phyloP scores from a whole-genome alignment of 2,113 vertebrate genomes.

The Psilopsiagon aymara region DNA sequence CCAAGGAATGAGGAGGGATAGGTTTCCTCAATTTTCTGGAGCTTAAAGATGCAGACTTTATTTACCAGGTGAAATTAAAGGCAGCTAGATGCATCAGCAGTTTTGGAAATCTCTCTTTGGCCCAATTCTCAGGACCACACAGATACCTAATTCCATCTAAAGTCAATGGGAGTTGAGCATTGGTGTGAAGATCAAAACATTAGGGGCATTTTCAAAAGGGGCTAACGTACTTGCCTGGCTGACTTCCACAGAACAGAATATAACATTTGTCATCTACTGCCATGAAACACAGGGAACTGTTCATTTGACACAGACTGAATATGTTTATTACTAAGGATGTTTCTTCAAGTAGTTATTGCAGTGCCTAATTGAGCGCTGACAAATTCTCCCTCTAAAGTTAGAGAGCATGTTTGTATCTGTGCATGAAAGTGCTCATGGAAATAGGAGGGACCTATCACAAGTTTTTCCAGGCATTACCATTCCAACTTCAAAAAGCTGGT shows the following conservation, averaged over 20 bases:
- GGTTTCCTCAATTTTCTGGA: not conserved
- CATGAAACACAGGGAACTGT: accelerated
- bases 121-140: not conserved
- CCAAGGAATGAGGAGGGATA: not conserved
- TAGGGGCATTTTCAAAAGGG: not conserved
- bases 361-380: not conserved
- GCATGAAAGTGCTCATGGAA: not conserved
- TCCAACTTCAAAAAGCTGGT: not conserved
- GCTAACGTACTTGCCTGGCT: not conserved
- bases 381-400: not conserved
- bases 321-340: not conserved
- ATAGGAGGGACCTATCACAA: not conserved
- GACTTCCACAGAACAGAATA: not conserved
- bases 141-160: not conserved
- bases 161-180: not conserved
- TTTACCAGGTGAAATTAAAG: not conserved
- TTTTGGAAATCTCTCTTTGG: not conserved
- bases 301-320: not conserved
- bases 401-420: accelerated
- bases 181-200: not conserved
- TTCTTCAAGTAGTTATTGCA: not conserved
- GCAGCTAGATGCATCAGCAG: not conserved
- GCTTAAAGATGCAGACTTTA: not conserved
- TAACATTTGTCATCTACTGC: not conserved
- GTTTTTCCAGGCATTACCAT: not conserved